These are phyloP conservation scores for Pogonus chalceus DNA, from an alignment of 1,140 invertebrate species.

Conservation along the genomic window DNA sequence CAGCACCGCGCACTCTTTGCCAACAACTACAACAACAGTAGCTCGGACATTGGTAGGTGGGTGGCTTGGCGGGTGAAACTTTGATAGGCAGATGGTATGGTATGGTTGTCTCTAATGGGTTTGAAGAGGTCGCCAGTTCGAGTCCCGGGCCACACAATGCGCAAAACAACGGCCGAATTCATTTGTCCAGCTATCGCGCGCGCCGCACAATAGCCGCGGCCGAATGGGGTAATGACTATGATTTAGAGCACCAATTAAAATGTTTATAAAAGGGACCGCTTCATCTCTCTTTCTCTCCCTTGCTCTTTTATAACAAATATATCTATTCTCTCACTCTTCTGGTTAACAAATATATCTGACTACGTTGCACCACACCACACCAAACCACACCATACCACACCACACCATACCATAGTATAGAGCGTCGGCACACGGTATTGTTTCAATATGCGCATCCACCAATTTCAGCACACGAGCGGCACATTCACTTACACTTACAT, in stretches of 20 bases:
- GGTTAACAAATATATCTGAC: too few relatives aligned
- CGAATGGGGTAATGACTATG: constrained; percentile 23
- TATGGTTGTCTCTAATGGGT: background rate
- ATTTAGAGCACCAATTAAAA: constrained; percentile 25
- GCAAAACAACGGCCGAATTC: constrained; percentile 12
- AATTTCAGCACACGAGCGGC: too few relatives aligned
- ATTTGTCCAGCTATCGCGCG: constrained; percentile 16
- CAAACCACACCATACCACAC: too few relatives aligned
- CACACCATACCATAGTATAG: too few relatives aligned
- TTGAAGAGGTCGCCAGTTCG: constrained; percentile 3
- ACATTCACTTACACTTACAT: too few relatives aligned
- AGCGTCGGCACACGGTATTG: too few relatives aligned
- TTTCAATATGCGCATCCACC: too few relatives aligned
- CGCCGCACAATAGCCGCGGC: constrained; percentile 15
- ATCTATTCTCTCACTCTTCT: constrained; percentile 17
- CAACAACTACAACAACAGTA: background rate
- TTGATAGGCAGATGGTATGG: too few relatives aligned
- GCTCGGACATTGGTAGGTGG: too few relatives aligned
- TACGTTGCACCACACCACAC: too few relatives aligned
- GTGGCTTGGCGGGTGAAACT: too few relatives aligned
- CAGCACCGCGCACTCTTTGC: background rate
- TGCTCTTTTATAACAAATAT: constrained; percentile 25
- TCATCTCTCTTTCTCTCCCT: constrained; percentile 8
- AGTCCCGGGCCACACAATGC: constrained; percentile 5
- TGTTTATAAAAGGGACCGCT: constrained; percentile 24